Evolutionary conservation across 2,888 invertebrate species (phyloP), one percentile per base, ranked within the genome.

Genomic region (Cephus spinipes): DNA sequence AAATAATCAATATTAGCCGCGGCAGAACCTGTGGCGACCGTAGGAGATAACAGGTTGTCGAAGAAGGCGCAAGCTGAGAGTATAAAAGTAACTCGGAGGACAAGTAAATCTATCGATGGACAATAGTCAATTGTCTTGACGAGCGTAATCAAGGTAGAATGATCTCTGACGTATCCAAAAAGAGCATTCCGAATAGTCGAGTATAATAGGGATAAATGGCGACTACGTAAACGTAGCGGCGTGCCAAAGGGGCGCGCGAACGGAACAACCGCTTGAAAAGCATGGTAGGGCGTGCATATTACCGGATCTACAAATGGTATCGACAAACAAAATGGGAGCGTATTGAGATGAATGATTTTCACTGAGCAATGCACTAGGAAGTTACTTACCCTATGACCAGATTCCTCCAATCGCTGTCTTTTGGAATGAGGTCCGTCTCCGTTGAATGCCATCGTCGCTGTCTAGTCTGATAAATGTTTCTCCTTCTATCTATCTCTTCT

Each of bases 401-500:
- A 89, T 84, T 91, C 91, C 82, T 91, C 91, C 85, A 91, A 89
- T 79, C 92, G 89, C 83, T 91, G 92, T 85, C 92, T 90, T 87
- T 92, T 92, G 75, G 92, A 92, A 86, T 92, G 91, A 80, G 92
- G 92, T 81, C 92, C 92, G 87, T 92, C 92, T 81, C 92, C 92
- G 89, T 92, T 92, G 90, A 92, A 92, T 87, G 92, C 92, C 92
- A 92, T 92, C 86, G 87, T 87, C 82, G 79, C 76, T 68, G 77
- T 33, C 36, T 33, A 35, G 69, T 55, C 71, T 73, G 34, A 31
- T 55, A 36, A 12, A 76, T 76, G 74, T 12, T 34, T 33, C n/a
- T 74, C 74, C 74, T 74, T 32, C 11, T 30, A 30, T 74, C 35
- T 74, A 11, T 6, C n/a, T 33, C 35, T 74, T 34, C 35, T 3